Conservation (phyloP, 1,140 invertebrate genomes). For the Panulirus ornatus region DNA sequence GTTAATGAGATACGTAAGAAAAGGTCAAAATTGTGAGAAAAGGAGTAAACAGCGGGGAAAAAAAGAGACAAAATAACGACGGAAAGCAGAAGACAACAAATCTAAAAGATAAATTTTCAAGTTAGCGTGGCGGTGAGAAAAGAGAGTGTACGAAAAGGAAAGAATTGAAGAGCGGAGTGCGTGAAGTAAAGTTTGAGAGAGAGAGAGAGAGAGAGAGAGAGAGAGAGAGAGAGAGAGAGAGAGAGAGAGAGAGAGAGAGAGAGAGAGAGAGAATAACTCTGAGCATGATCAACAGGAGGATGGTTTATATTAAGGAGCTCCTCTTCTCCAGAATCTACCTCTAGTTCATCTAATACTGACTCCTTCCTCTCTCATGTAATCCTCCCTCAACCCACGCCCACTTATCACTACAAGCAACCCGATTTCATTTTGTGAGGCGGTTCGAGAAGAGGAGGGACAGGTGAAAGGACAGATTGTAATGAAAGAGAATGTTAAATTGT, state of each 20-base stretch:
- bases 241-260: background rate
- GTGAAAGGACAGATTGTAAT: too few relatives aligned
- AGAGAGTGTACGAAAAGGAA: background rate
- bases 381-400: too few relatives aligned
- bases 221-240: background rate
- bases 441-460: too few relatives aligned
- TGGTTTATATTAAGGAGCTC: too few relatives aligned
- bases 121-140: background rate
- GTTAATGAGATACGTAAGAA: too few relatives aligned
- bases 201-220: constrained; percentile 7
- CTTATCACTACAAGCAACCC: too few relatives aligned
- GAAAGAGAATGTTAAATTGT: too few relatives aligned
- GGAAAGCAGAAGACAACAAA: background rate
- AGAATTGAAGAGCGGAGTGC: background rate
- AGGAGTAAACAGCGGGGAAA: background rate
- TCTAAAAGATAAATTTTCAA: background rate
- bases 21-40: background rate
- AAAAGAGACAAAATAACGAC: background rate
- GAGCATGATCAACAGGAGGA: background rate
- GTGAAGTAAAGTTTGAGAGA: background rate
- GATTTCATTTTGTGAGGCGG: too few relatives aligned
- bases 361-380: too few relatives aligned
- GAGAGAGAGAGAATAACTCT: background rate
- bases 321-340: too few relatives aligned
- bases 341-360: too few relatives aligned